A percentile compares a stretch with the other conserved stretches of the same genome.
These are phyloP conservation scores for Dastarcus helophoroides DNA, from an alignment of 2,888 invertebrate species.

Conservation along the genomic window DNA sequence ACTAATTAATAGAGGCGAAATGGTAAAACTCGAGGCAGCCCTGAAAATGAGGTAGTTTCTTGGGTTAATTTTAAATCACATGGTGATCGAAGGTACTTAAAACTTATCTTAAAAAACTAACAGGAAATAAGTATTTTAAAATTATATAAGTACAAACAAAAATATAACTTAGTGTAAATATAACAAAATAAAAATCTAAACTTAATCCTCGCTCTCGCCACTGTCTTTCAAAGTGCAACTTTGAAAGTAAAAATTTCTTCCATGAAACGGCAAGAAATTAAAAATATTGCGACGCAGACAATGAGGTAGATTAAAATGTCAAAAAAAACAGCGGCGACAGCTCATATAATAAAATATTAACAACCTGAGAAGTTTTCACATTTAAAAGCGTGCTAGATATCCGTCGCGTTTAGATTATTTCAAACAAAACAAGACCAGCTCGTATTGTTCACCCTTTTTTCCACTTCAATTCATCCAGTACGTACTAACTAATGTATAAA, in stretches of 20 bases:
- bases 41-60: slow-evolving; percentile 21
- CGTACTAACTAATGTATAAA: slow-evolving; percentile 23
- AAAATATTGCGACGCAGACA: no score
- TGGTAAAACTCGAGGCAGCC: slow-evolving; percentile 22
- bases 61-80: slow-evolving; percentile 15
- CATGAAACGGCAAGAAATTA: no score
- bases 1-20: no score
- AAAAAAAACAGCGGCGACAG: not conserved
- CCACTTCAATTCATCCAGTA: slow-evolving; percentile 16
- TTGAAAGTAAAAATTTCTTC: no score
- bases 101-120: slow-evolving; percentile 16
- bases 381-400: no score
- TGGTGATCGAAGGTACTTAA: slow-evolving; percentile 11
- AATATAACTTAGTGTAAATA: slow-evolving; percentile 19
- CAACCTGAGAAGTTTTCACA: slow-evolving; percentile 11
- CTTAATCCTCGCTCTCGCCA: no score
- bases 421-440: slow-evolving; percentile 28
- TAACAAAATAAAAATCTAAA: slow-evolving; percentile 16
- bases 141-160: slow-evolving; percentile 28
- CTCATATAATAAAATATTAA: slow-evolving; percentile 6
- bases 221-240: no score
- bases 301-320: no score
- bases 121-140: slow-evolving; percentile 22
- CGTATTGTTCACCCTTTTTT: slow-evolving; percentile 23
- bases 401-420: slow-evolving; percentile 4